phyloP scores from a whole-genome alignment of 2,888 invertebrate genomes.

The Drosophila birchii region DNA sequence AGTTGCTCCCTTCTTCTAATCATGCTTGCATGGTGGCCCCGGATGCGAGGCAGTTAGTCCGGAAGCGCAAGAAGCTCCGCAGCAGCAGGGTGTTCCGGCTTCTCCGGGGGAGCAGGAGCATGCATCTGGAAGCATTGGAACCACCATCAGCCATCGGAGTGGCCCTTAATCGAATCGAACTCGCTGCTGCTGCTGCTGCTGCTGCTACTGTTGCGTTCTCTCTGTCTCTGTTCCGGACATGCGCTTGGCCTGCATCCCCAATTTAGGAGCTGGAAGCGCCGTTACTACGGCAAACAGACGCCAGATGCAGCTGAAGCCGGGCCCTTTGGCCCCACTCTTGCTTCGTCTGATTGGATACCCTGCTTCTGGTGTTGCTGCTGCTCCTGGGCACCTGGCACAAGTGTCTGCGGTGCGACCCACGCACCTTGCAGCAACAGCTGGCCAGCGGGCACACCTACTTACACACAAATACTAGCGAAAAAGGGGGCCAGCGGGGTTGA shows the following conservation, averaged over 20 bases:
- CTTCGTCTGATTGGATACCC: not conserved
- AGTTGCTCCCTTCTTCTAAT: conserved; percentile 46
- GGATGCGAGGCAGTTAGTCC: conserved; percentile 49
- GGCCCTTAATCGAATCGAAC: conserved; percentile 57
- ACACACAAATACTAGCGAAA: not conserved
- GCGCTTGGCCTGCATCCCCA: conserved; percentile 48
- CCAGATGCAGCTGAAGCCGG: conserved; percentile 3
- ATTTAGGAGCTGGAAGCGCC: conserved; percentile 34
- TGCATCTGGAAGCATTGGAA: conserved; percentile 48
- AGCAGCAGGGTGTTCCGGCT: conserved; percentile 13
- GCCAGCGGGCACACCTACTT: conserved; percentile 7
- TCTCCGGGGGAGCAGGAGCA: not conserved
- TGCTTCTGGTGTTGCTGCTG: not conserved
- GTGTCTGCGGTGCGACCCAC: conserved; percentile 71
- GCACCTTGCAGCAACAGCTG: conserved; percentile 58
- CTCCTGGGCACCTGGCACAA: conserved; percentile 72
- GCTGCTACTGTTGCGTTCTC: conserved; percentile 15
- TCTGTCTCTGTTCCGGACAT: conserved; percentile 37
- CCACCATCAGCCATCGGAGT: conserved; percentile 15
- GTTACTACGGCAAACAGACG: conserved; percentile 17
- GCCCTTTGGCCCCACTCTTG: not conserved
- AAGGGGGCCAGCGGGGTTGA: conserved; percentile 28
- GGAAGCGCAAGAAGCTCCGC: conserved; percentile 29
- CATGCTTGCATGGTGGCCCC: conserved; percentile 43
- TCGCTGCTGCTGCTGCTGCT: conserved; percentile 23